Evolutionary conservation across 1,140 invertebrate genomes (phyloP), one percentile per base, ranked within the genome.

Genomic region (Drosophila takahashii): DNA sequence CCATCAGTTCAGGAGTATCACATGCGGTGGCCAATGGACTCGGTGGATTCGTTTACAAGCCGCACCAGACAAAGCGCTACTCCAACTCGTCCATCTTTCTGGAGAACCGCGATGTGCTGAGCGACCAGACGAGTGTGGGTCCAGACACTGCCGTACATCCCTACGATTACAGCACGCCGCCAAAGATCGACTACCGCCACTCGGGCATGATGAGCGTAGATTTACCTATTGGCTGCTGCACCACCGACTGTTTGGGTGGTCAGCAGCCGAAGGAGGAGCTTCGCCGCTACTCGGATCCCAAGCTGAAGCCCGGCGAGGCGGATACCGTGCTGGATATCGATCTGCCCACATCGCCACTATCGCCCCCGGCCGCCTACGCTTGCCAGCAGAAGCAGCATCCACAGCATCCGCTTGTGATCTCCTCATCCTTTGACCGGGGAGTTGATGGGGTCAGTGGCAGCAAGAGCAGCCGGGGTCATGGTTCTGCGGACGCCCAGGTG

Each of bases 201-300:
- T 84, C 85, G 22, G 86, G 74, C 58, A 70, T 90, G n/a, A 42
- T 91, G 45, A 65, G 87, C 32, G 61, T 79, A 22, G 84, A 90
- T 1, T 51, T 89, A 50, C 81, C 65, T 15, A 61, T 85, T 51
- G 76, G 51, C 37, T 79, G 80, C 37, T 79, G 72, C 66, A 73
- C 56, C 27, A 53, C 58, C 45, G 80, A 91, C 47, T 80, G 90
- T 57, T 60, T 90, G 41, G 77, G 52, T 32, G 52, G 64, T 0
- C 32, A 34, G 32, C 32, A 22, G 41, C 3, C 36, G 52, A 83
- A 90, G 57, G 72, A 81, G 69, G 86, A 92, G 41, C 56, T 91
- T 15, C 81, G 92, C 44, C 92, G 93, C 48, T 93, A 92, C 77
- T 94, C 93, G 22, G 93, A 94, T 75, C 93, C 93, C 56, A 92